phyloP scores from a whole-genome alignment of 2,797 vertebrate genomes.

The Manis crassicaudata region DNA sequence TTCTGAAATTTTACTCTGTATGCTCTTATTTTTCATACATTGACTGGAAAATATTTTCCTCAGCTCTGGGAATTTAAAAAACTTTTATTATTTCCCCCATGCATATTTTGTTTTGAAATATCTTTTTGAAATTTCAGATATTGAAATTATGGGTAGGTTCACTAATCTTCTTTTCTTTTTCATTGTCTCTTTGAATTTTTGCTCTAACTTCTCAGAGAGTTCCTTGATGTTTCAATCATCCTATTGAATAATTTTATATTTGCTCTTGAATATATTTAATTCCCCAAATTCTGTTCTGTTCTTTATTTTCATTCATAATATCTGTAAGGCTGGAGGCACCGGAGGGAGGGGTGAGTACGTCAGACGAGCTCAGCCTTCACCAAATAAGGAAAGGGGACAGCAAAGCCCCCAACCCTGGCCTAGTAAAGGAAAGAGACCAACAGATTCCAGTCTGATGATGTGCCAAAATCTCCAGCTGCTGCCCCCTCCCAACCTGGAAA shows the following conservation, averaged over 20 bases:
- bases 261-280: neutral
- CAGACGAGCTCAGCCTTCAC: no score
- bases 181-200: neutral
- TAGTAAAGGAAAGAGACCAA: no score
- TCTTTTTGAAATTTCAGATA: neutral
- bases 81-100: neutral
- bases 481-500: no score
- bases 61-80: neutral
- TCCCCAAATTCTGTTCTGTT: neutral
- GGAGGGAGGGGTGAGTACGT: no score
- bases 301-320: neutral
- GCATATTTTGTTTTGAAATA: neutral
- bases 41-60: neutral
- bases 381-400: no score
- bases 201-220: neutral
- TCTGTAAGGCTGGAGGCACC: no score
- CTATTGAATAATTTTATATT: neutral
- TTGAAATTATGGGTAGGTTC: neutral
- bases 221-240: neutral
- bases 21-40: neutral
- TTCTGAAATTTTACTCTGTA: neutral
- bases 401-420: no score
- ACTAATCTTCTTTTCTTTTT: neutral
- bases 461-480: no score
- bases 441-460: no score